Conservation (phyloP, 1,140 invertebrate genomes). For the Phortica variegata region DNA sequence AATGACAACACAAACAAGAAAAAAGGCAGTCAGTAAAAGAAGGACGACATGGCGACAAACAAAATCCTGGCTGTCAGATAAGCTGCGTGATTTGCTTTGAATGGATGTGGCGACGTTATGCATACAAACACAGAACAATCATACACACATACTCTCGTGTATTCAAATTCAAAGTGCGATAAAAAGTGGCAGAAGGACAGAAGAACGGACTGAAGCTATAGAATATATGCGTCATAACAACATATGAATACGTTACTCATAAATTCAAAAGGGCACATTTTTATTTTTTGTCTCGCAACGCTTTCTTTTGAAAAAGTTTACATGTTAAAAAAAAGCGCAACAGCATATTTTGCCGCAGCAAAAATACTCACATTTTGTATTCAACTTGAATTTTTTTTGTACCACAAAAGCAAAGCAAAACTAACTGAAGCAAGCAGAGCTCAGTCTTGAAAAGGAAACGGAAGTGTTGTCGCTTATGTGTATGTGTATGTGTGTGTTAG, state of each 20-base stretch:
- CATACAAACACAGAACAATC: neutral
- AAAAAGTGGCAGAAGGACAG: neutral
- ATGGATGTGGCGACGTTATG: too few relatives aligned
- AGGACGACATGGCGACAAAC: neutral
- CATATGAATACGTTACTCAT: conserved; percentile 22
- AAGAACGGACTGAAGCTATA: conserved; percentile 1
- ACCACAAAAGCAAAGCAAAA: too few relatives aligned
- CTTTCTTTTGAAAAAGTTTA: neutral
- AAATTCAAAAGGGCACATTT: conserved; percentile 33
- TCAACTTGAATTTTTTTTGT: too few relatives aligned
- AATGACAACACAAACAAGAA: neutral
- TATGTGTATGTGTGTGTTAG: too few relatives aligned
- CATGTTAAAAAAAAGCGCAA: too few relatives aligned
- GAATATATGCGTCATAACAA: conserved; percentile 20
- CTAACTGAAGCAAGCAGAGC: too few relatives aligned
- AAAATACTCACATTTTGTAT: too few relatives aligned
- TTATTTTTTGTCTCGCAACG: neutral
- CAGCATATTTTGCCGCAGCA: too few relatives aligned
- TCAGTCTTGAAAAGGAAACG: too few relatives aligned
- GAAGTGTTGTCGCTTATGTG: too few relatives aligned
- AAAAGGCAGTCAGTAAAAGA: neutral
- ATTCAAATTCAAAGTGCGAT: conserved; percentile 16
- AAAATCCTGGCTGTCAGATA: neutral
- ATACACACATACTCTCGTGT: conserved; percentile 1
- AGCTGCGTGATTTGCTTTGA: neutral